phyloP scores from a whole-genome alignment of 2,113 vertebrate species.

The Oryzias melastigma region DNA sequence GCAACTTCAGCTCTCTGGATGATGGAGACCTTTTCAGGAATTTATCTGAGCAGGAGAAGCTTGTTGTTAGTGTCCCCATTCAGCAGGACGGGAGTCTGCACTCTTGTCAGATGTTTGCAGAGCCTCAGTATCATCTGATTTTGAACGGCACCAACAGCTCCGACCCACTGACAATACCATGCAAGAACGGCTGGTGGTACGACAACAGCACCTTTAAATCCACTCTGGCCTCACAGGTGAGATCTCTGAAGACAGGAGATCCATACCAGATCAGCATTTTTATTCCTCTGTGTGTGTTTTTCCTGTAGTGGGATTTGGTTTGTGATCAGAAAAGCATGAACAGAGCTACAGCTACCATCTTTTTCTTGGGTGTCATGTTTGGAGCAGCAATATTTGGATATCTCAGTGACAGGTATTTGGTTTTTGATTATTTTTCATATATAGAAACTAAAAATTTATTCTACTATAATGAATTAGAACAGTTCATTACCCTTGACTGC shows the following conservation, averaged over 20 bases:
- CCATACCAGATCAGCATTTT: neutral
- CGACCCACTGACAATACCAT: conserved; percentile 57
- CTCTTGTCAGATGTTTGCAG: conserved; percentile 81
- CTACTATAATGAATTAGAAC: too few relatives aligned
- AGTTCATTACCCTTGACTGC: too few relatives aligned
- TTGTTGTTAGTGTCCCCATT: conserved; percentile 75
- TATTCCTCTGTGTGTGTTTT: neutral
- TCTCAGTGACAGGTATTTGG: conserved; percentile 83
- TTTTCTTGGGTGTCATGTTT: conserved; percentile 83
- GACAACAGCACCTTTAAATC: conserved; percentile 82
- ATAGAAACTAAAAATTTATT: too few relatives aligned
- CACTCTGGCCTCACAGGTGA: conserved; percentile 85
- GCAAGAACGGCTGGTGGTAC: conserved; percentile 85
- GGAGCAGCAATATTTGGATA: conserved; percentile 82
- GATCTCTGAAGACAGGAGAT: neutral
- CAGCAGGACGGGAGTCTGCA: conserved; percentile 74
- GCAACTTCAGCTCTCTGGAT: conserved; percentile 71
- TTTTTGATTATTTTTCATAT: neutral
- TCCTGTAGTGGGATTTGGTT: conserved; percentile 60
- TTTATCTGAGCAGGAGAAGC: conserved; percentile 71
- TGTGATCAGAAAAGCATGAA: conserved; percentile 65
- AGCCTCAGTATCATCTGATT: conserved; percentile 79
- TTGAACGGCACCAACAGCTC: conserved; percentile 67
- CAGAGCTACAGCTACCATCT: conserved; percentile 80
- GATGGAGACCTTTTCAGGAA: conserved; percentile 68